Evolutionary conservation across 2,113 vertebrate genomes (phyloP), one percentile per base, ranked within the genome.

Genomic region (Elephas maximus): DNA sequence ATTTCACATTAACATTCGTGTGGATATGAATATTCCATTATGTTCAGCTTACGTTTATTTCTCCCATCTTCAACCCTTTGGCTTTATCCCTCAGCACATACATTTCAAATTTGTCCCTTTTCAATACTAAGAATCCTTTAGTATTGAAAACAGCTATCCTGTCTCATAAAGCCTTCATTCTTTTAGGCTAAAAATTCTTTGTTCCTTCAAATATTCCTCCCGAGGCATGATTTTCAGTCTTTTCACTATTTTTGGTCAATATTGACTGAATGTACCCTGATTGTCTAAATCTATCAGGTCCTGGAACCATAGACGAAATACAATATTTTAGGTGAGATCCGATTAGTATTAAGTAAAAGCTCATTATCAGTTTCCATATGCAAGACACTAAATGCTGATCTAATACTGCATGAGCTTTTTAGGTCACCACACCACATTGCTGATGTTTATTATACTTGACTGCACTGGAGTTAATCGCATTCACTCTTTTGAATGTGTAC

Each of bases 241-340:
- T 81, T 53, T 65, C 24, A 69, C 48, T 82, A 17, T 76, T 92
- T 85, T 90, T 30, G 45, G 24, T 82, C 73, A 63, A 53, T 82
- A 63, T 63, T 86, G 14, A 45, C n/a, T 69, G 15, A 67, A 60
- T 17, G 63, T 41, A 17, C 45, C 20, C 26, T 65, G 60, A 73
- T 62, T 76, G 37, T 86, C 81, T 90, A 86, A 89, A 86, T 94
- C 30, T 89, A 74, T 76, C 79, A 86, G 41, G 12, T 20, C 17
- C 20, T 80, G n/a, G 28, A 92, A 69, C 5, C 57, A 71, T 65
- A 90, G 85, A 80, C 30, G 78, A 26, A 94, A 95, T 88, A 79
- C 28, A 91, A 79, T 65, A n/a, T 77, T 88, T 12, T 74, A 77
- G 44, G 30, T 89, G 74, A 86, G 33, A 48, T 5, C 33, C 74